Evolutionary conservation across 1,140 invertebrate genomes (phyloP), one percentile per base, ranked within the genome.

Genomic region (Camponotus pennsylvanicus): DNA sequence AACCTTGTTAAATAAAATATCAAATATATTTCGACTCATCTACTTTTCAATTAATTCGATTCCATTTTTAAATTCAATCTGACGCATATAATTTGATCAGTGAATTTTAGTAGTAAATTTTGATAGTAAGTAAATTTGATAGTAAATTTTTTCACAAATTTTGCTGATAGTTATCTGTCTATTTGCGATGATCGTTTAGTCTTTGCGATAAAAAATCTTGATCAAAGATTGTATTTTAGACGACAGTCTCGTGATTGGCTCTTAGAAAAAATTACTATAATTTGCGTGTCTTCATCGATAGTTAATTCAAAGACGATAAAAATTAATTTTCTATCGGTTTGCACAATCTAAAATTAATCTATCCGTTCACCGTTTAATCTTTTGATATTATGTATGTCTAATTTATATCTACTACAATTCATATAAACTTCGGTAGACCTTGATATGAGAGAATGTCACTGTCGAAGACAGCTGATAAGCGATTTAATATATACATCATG

Each of bases 401-500:
- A 80, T 80, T 52, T 6, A 52, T 71, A 42, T 9, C 18, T 59
- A 59, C 9, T 73, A 18, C 7, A n/a, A 18, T 82, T 73, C 4
- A 11, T 13, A 15, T 0, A 40, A 45, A 27, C 18, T 15, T 15
- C 7, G 64, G 8, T 34, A 75, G 55, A 73, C 40, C 79, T 82
- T 82, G 55, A 3, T 13, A n/a, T 15, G 27, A 21, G 18, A 61
- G 49, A 80, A 21, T 59, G 55, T 45, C 79, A 73, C 59, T 71
- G 34, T 73, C 67, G 18, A 75, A 45, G 13, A 21, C 21, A 21
- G 21, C 21, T 42, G 79, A 83, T 63, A 83, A 83, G 40, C 49
- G 55, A 32, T 27, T 18, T 55, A 11, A 7, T 18, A 7, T 18
- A 37, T 55, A n/a, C 27, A 49, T 61, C n/a, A 59, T 21, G 34